Evolutionary conservation across 2,888 invertebrate genomes (phyloP).

Genomic region (Galeopsomyia nigrocyanea): DNA sequence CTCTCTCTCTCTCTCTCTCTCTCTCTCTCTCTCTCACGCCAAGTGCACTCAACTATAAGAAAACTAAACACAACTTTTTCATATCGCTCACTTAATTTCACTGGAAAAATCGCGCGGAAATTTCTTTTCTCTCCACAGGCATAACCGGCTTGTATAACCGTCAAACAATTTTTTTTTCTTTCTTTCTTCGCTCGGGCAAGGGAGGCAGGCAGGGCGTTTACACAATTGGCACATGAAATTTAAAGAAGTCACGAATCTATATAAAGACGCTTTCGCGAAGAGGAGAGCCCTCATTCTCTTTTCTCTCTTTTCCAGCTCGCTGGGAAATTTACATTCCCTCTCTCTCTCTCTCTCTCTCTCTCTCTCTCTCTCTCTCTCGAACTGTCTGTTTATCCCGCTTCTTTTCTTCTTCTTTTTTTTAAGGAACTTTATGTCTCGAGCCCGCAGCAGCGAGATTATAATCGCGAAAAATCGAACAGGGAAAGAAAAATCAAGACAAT

Average conservation of each 20-base stretch:
- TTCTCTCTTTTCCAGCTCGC: not conserved
- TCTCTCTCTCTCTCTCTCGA: slow-evolving; percentile 51
- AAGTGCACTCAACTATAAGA: slow-evolving; percentile 3
- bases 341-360: slow-evolving; percentile 51
- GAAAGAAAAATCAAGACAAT: too few relatives aligned
- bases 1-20: too few relatives aligned
- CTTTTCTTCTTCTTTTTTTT: slow-evolving; percentile 56
- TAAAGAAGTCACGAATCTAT: slow-evolving; percentile 60
- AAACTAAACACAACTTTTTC: slow-evolving; percentile 35
- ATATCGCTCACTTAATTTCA: slow-evolving; percentile 28
- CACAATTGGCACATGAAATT: slow-evolving; percentile 69
- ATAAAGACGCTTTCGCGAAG: slow-evolving; percentile 37
- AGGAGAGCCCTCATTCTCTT: slow-evolving; percentile 67
- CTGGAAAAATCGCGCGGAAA: not conserved
- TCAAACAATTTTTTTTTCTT: slow-evolving; percentile 31
- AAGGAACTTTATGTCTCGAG: slow-evolving; percentile 46
- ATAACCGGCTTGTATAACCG: not conserved
- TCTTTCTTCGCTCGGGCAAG: slow-evolving; percentile 21
- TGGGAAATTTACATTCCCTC: too few relatives aligned
- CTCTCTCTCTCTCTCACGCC: too few relatives aligned
- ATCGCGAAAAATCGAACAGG: too few relatives aligned
- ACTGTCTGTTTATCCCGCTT: slow-evolving; percentile 69
- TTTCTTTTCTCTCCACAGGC: not conserved
- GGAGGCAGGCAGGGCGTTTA: slow-evolving; percentile 61
- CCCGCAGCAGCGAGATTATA: slow-evolving; percentile 65